Conservation (phyloP, 2,113 vertebrate genomes). For the Thunnus maccoyii region DNA sequence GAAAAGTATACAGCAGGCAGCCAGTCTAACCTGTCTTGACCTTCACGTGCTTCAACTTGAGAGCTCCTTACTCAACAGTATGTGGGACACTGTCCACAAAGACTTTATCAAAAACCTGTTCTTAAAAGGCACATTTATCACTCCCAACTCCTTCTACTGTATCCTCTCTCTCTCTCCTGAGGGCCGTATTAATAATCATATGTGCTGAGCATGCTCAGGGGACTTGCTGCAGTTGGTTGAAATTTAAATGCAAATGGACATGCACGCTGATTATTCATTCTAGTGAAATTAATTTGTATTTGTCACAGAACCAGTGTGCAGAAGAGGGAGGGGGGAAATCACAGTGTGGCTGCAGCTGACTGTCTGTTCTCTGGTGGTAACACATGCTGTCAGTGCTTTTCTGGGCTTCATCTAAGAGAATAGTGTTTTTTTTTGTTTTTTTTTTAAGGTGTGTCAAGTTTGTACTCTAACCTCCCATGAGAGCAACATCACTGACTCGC, state of each 20-base stretch:
- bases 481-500: slow-evolving; percentile 20
- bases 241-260: slow-evolving; percentile 49
- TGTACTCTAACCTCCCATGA: background rate
- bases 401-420: slow-evolving; percentile 1
- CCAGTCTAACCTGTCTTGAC: slow-evolving; percentile 56
- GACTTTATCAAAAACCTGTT: slow-evolving; percentile 12
- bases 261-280: slow-evolving; percentile 37
- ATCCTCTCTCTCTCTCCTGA: slow-evolving; percentile 10
- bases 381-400: background rate
- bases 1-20: slow-evolving; percentile 32
- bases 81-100: slow-evolving; percentile 36
- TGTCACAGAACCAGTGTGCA: slow-evolving; percentile 13
- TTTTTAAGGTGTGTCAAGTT: slow-evolving; percentile 27
- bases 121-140: slow-evolving; percentile 32
- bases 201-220: slow-evolving; percentile 14
- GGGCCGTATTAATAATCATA: slow-evolving; percentile 43
- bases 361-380: slow-evolving; percentile 18
- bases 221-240: slow-evolving; percentile 35
- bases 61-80: background rate
- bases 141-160: slow-evolving; percentile 11
- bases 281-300: slow-evolving; percentile 47
- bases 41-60: slow-evolving; percentile 49
- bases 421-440: background rate
- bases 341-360: background rate
- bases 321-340: no score